Base-by-base conservation (phyloP, 1,140 invertebrate genomes). In the Proales similis region DNA sequence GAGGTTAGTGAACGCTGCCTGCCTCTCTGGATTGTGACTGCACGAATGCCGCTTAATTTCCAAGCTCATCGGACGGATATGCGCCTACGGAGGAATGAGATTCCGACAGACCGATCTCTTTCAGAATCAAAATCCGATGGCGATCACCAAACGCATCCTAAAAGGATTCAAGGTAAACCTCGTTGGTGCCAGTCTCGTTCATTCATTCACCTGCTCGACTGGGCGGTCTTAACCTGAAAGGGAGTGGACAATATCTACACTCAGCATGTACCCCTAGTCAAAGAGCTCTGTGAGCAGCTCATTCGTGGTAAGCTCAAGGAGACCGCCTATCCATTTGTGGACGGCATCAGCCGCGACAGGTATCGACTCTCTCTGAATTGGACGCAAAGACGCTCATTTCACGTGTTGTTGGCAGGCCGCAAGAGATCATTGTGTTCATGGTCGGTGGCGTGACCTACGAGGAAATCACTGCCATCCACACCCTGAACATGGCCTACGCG, bases 221-320 rank as follows among this genome's bases (percentile, higher is more conserved):
- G n/a, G 27, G 20, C 11, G 43, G 20, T 17, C 65, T 38, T 43
- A 51, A 22, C 3, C 36, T 12, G 24, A 12, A 87, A 87, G 77
- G 91, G 90, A 3, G 89, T 96, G 2, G 92, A 96, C 72, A 97
- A 96, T 77, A 89, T 96, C 65, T 96, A 92, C 70, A 94, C 91
- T 0, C 91, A 96, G 71, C 91, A 96, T 74, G 85, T 83, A 12
- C 90, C 91, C 0, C 72, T 91, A 9, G 69, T 97, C 1, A 84
- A 85, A 68, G 85, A 89, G 70, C 85, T 85, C 0, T 67, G 95
- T 0, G 90, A 93, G 71, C 89, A 93, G 72, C 76, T 93, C 4
- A 82, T 90, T 4, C 90, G 87, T 72, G 88, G 88, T 3, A 85
- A 85, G 71, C 78, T 95, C 14, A 84, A 84, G 65, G 86, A 88